Percentiles rank a stretch among this genome's conserved stretches.
phyloP scores from a whole-genome alignment of 2,888 invertebrate genomes.

The Hipparchia semele region DNA sequence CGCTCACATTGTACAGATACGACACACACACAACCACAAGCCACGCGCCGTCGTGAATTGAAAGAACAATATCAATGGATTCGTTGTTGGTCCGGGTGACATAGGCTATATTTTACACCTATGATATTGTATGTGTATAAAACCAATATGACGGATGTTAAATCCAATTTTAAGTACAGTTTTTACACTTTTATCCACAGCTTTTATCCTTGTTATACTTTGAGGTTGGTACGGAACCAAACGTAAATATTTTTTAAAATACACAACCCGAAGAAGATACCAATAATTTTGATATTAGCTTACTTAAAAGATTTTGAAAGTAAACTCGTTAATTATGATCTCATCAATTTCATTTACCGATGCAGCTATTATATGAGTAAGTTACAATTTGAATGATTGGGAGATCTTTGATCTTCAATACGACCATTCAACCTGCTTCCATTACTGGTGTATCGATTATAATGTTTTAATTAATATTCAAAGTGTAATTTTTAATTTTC shows the following conservation, averaged over 20 bases:
- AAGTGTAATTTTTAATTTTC: constrained; percentile 50
- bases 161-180: too few relatives aligned
- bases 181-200: too few relatives aligned
- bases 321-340: constrained; percentile 72
- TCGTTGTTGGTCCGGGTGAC: too few relatives aligned
- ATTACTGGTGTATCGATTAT: constrained; percentile 38
- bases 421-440: constrained; percentile 24
- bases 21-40: too few relatives aligned
- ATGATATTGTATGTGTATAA: too few relatives aligned
- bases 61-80: too few relatives aligned
- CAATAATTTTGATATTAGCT: constrained; percentile 10
- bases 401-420: constrained; percentile 12
- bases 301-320: constrained; percentile 72
- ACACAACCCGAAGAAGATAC: not conserved
- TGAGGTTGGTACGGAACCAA: not conserved
- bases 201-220: too few relatives aligned
- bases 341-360: constrained; percentile 64
- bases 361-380: constrained; percentile 56
- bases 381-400: constrained; percentile 57
- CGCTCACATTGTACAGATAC: too few relatives aligned
- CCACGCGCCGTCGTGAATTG: too few relatives aligned
- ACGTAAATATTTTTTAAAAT: not conserved
- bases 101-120: too few relatives aligned
- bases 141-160: too few relatives aligned
- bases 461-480: constrained; percentile 57